Conservation (phyloP, 2,797 vertebrate species). For the Poeciliopsis gracilis region DNA sequence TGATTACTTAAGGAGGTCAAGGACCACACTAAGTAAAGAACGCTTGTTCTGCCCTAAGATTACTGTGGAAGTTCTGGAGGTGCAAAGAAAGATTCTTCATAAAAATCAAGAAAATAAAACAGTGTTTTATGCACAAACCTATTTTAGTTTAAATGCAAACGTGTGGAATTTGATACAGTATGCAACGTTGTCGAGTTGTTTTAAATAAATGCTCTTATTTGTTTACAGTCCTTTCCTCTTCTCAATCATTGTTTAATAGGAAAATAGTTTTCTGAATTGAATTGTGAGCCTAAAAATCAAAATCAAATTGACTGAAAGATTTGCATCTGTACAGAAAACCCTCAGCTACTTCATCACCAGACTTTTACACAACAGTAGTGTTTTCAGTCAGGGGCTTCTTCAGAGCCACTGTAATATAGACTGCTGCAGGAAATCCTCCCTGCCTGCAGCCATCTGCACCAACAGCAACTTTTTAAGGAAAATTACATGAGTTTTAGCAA, state of each 20-base stretch:
- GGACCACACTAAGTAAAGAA: neutral
- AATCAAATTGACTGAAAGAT: too few relatives aligned
- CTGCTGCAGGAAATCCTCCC: neutral
- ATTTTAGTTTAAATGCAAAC: too few relatives aligned
- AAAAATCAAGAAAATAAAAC: neutral
- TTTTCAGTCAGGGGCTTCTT: neutral
- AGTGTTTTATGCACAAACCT: too few relatives aligned
- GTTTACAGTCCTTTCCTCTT: too few relatives aligned
- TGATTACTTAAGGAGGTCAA: neutral
- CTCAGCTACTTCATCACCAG: neutral
- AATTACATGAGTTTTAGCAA: neutral
- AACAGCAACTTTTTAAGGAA: constrained; percentile 51
- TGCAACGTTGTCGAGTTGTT: too few relatives aligned
- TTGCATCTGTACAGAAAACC: neutral
- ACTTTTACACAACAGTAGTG: neutral
- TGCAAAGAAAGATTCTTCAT: neutral
- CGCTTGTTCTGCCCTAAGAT: neutral
- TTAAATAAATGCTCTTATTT: too few relatives aligned
- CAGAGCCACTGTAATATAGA: neutral
- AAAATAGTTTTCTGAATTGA: too few relatives aligned
- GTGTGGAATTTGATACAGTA: too few relatives aligned
- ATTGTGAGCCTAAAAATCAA: too few relatives aligned
- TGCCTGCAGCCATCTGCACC: neutral
- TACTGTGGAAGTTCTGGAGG: neutral
- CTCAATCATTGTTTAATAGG: too few relatives aligned